Evolutionary conservation across 1,140 invertebrate genomes (phyloP), one percentile per base, ranked within the genome.

Genomic region (Brachionus plicatilis): DNA sequence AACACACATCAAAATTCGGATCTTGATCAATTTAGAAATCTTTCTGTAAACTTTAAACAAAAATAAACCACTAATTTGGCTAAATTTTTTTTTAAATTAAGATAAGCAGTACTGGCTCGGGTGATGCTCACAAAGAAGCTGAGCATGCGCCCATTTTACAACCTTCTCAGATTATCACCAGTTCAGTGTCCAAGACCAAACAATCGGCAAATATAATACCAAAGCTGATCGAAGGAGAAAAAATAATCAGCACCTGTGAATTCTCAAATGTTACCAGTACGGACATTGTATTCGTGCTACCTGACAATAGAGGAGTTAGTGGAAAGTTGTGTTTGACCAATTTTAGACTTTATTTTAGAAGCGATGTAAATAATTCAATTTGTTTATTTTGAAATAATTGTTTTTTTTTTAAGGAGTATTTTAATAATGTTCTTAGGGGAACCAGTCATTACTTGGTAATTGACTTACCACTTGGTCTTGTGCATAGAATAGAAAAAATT

Each of bases 381-480:
- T 41, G 8, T 14, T 41, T n/a, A 41, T 14, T 33, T 33, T 68
- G 7, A 11, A 33, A 33, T 68, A 29, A 29, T n/a, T 37, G 17
- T 68, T 33, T n/a, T 68, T 4, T n/a, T 68, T 68, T 68, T 68
- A 33, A 72, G 68, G 68, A 72, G n/a, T 17, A 41, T 43, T 72
- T 17, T 72, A 41, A n/a, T 43, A 72, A 72, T 43, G n/a, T 45
- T 41, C 8, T 41, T 3, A 72, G 41, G 12, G 41, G 17, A 43
- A 20, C 17, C 14, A 72, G 41, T 76, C 43, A 76, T 20, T 47
- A 29, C 27, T 82, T 82, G 27, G 20, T 82, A 4, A 82, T 82
- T 20, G 79, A 82, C 60, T 68, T 82, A 60, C 79, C 79, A 29
- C 53, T 82, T 12, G 79, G 79, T 82, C 53, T 82, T 65, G 60